Conservation (phyloP, 2,888 invertebrate species). For the Halictus ligatus region DNA sequence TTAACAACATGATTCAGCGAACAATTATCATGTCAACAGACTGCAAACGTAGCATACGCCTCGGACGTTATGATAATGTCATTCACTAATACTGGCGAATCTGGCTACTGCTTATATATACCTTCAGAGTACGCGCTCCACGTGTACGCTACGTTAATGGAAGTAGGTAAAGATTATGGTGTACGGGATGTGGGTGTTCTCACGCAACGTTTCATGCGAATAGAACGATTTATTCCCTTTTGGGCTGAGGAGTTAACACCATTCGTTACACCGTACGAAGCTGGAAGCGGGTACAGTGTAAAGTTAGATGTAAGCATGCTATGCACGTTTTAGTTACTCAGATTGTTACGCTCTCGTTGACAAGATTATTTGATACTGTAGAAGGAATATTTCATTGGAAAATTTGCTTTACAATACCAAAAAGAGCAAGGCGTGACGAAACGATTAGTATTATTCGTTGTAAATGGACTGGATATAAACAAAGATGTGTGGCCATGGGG, state of each 20-base stretch:
- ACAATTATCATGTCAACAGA: slow-evolving; percentile 78
- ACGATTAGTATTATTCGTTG: slow-evolving; percentile 87
- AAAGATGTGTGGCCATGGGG: slow-evolving; percentile 90
- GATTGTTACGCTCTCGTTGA: neutral
- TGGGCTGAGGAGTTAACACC: slow-evolving; percentile 89
- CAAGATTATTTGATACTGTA: slow-evolving; percentile 59
- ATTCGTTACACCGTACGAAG: slow-evolving; percentile 88
- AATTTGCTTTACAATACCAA: slow-evolving; percentile 87
- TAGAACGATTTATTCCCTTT: slow-evolving; percentile 90
- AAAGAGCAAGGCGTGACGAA: slow-evolving; percentile 87
- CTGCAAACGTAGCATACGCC: slow-evolving; percentile 88
- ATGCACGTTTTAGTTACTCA: neutral
- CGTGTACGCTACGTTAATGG: slow-evolving; percentile 89
- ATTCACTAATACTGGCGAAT: slow-evolving; percentile 90
- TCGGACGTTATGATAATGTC: slow-evolving; percentile 90
- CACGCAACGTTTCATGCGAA: slow-evolving; percentile 88
- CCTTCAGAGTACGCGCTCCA: slow-evolving; percentile 91
- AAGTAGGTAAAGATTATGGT: slow-evolving; percentile 89
- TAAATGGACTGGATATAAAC: slow-evolving; percentile 88
- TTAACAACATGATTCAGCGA: slow-evolving; percentile 3
- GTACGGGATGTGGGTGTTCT: slow-evolving; percentile 89
- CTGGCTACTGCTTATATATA: slow-evolving; percentile 89
- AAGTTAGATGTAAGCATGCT: slow-evolving; percentile 84
- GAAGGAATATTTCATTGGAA: slow-evolving; percentile 89
- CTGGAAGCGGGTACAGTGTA: slow-evolving; percentile 87